Evolutionary conservation across 1,140 invertebrate species (phyloP).

Genomic region (Ericerus pela): DNA sequence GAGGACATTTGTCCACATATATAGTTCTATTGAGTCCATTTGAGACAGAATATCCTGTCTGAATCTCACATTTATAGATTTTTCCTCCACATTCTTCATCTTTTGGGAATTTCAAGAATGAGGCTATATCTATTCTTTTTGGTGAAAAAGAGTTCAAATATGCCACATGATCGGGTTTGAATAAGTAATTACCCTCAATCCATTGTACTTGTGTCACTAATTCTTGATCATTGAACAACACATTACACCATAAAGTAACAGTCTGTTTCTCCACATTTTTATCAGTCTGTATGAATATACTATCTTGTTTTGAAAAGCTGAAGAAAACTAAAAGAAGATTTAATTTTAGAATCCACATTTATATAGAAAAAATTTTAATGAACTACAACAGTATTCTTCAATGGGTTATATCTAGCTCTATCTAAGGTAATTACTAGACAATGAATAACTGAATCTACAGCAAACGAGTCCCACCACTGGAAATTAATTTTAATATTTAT

Average conservation of each 20-base stretch:
- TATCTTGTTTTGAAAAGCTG: no score
- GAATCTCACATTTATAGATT: neutral
- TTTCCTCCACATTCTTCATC: neutral
- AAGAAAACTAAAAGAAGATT: no score
- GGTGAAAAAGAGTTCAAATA: neutral
- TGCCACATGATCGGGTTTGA: neutral
- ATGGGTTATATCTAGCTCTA: no score
- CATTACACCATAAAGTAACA: constrained; percentile 5
- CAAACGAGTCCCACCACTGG: no score
- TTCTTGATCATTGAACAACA: constrained; percentile 7
- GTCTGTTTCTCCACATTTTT: constrained; percentile 6
- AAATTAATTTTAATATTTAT: no score
- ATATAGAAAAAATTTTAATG: no score
- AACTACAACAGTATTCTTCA: no score
- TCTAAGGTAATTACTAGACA: no score
- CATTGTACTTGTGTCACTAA: neutral
- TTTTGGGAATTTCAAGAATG: neutral
- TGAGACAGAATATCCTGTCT: constrained; percentile 5
- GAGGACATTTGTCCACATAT: constrained; percentile 3
- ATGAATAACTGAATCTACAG: no score
- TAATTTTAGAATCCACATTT: no score
- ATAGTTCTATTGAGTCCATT: neutral
- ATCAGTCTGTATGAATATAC: neutral
- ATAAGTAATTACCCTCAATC: neutral
- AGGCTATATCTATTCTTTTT: constrained; percentile 5